A percentile compares a stretch with the other conserved stretches of the same genome.
Conservation (phyloP, 2,888 invertebrate species). For the Nomada goodeniana region DNA sequence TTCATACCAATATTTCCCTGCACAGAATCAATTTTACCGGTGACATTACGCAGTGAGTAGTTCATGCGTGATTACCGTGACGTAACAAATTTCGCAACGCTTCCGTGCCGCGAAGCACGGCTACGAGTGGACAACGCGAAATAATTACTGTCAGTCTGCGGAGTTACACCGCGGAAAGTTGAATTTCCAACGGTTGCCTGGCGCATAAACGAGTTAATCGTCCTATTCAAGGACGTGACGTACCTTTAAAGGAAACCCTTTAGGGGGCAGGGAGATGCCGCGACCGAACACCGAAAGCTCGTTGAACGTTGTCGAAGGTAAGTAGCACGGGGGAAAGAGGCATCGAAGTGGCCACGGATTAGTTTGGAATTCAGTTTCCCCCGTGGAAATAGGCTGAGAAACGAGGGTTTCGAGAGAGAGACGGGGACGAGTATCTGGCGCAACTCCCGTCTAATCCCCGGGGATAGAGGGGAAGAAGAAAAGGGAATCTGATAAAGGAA, state of each 20-base stretch:
- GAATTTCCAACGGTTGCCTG: not conserved
- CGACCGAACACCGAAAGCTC: not conserved
- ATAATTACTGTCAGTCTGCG: not conserved
- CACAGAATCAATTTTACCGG: too few species aligned
- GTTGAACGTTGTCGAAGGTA: not conserved
- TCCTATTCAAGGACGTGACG: not conserved
- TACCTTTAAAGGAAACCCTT: not conserved
- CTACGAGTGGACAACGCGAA: not conserved
- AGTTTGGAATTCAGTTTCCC: slow-evolving; percentile 28
- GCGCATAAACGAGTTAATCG: not conserved
- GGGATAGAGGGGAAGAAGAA: slow-evolving; percentile 16
- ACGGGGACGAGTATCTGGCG: slow-evolving; percentile 19
- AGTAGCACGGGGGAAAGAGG: not conserved
- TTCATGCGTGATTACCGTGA: not conserved
- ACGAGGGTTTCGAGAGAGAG: not conserved
- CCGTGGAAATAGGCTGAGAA: slow-evolving; percentile 24
- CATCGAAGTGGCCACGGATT: not conserved
- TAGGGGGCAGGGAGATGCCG: not conserved
- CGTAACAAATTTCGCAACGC: slow-evolving; percentile 5
- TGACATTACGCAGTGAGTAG: too few species aligned
- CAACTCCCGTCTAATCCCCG: slow-evolving; percentile 50
- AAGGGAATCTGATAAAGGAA: slow-evolving; percentile 32
- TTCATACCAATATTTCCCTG: too few species aligned
- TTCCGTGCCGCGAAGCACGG: not conserved
- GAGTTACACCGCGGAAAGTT: not conserved